phyloP scores from a whole-genome alignment of 2,797 vertebrate species.

The Myripristis jacobus region DNA sequence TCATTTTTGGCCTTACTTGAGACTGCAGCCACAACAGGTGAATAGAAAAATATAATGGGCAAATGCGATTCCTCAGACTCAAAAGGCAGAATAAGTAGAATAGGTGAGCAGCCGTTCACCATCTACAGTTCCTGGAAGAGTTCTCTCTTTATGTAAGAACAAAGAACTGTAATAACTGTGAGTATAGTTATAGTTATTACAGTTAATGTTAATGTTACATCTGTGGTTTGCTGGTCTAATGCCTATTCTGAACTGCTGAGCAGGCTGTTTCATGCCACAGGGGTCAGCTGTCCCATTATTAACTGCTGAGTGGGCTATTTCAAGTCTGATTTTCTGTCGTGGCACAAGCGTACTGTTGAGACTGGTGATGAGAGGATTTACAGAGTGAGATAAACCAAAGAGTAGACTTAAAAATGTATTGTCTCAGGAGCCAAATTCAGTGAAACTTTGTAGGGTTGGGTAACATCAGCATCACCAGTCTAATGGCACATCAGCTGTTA shows the following conservation, averaged over 20 bases:
- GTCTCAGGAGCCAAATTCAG: too few species aligned
- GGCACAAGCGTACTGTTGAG: slow-evolving; percentile 15
- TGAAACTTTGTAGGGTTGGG: too few species aligned
- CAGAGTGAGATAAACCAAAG: slow-evolving; percentile 13
- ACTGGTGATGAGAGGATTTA: slow-evolving; percentile 36
- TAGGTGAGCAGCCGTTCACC: not conserved
- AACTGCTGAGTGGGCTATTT: slow-evolving; percentile 52
- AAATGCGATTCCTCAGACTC: too few species aligned
- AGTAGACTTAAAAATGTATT: not conserved
- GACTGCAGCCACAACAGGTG: too few species aligned
- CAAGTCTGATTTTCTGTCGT: slow-evolving; percentile 31
- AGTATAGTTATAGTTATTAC: too few species aligned
- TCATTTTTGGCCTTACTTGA: too few species aligned
- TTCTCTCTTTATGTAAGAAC: too few species aligned
- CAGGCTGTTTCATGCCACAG: slow-evolving; percentile 36
- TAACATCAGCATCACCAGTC: too few species aligned
- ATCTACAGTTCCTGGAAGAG: slow-evolving; percentile 3
- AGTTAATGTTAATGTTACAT: too few species aligned
- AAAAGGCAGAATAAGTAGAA: not conserved
- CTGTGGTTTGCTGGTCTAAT: slow-evolving; percentile 22
- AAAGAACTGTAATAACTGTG: too few species aligned
- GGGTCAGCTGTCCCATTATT: slow-evolving; percentile 62
- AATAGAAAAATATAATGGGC: too few species aligned
- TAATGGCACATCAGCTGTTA: too few species aligned
- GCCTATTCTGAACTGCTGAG: slow-evolving; percentile 58